Conservation (phyloP, 2,888 invertebrate genomes). For the Oxytorus armatus region DNA sequence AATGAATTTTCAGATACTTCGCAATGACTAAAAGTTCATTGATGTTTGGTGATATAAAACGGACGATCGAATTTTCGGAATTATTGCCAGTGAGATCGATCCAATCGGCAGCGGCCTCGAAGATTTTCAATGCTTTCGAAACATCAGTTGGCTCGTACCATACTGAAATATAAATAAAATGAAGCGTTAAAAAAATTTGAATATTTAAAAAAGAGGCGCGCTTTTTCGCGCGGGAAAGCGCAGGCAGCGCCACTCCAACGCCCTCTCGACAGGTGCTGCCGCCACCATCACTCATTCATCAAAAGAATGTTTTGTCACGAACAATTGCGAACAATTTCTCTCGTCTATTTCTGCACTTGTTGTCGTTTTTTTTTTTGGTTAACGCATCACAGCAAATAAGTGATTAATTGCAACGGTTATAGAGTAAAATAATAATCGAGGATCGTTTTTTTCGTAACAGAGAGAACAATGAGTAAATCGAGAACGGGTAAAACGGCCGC, state of each 20-base stretch:
- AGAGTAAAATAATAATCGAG: not conserved
- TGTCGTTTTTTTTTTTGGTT: conserved; percentile 5
- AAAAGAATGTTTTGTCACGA: not conserved
- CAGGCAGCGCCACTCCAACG: conserved; percentile 12
- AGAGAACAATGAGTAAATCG: conserved; percentile 86
- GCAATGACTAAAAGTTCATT: conserved; percentile 91
- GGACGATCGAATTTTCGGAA: conserved; percentile 81
- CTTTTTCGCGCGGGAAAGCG: not conserved
- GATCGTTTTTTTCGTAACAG: not conserved
- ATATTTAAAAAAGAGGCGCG: not conserved
- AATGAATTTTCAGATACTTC: conserved; percentile 83
- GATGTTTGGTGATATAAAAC: conserved; percentile 92
- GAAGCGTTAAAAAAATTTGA: not conserved
- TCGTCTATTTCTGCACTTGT: conserved; percentile 21
- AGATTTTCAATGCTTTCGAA: conserved; percentile 90
- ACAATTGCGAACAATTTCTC: conserved; percentile 20
- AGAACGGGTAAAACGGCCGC: conserved; percentile 93
- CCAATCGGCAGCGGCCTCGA: conserved; percentile 83
- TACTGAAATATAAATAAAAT: conserved; percentile 85
- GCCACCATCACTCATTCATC: conserved; percentile 27
- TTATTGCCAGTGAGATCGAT: not conserved
- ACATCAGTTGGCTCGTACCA: conserved; percentile 96
- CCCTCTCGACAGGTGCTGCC: conserved; percentile 50
- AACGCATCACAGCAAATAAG: not conserved
- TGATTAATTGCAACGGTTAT: not conserved